Conservation (phyloP, 2,797 vertebrate genomes). For the Nannoperca obscura region DNA sequence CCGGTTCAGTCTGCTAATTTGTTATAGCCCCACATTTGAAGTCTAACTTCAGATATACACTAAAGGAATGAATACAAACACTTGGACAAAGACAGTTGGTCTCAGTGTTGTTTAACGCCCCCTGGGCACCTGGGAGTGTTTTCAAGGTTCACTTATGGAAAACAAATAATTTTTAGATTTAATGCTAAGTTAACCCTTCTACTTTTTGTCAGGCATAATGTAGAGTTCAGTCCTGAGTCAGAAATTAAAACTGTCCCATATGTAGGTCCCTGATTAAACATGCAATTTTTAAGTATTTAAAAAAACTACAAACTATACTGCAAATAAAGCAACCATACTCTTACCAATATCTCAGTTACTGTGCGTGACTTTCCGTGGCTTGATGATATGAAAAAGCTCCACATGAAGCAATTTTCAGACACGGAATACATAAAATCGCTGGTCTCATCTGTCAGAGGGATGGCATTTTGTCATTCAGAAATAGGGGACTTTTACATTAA, state of each 20-base stretch:
- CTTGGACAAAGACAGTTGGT: not conserved
- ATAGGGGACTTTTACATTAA: not conserved
- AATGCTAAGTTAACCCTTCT: not conserved
- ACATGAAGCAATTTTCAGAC: not conserved
- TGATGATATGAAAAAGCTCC: constrained; percentile 1
- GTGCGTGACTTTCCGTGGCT: not conserved
- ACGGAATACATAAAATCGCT: not conserved
- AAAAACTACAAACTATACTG: not conserved
- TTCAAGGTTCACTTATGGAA: not conserved
- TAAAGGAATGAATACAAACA: constrained; percentile 11
- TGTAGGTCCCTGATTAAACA: not conserved
- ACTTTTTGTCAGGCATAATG: not conserved
- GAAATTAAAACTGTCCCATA: not conserved
- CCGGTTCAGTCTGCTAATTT: not conserved
- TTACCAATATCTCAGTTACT: not conserved
- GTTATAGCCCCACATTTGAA: not conserved
- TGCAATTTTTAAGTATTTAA: not conserved
- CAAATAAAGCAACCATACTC: not conserved
- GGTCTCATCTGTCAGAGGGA: not conserved
- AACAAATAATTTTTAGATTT: not conserved
- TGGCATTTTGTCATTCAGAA: not conserved
- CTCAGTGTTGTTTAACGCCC: not conserved
- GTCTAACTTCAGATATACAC: not conserved
- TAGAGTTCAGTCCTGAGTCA: not conserved
- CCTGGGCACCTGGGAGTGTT: not conserved